phyloP scores from a whole-genome alignment of 2,888 invertebrate species.

The Maniola hyperantus region DNA sequence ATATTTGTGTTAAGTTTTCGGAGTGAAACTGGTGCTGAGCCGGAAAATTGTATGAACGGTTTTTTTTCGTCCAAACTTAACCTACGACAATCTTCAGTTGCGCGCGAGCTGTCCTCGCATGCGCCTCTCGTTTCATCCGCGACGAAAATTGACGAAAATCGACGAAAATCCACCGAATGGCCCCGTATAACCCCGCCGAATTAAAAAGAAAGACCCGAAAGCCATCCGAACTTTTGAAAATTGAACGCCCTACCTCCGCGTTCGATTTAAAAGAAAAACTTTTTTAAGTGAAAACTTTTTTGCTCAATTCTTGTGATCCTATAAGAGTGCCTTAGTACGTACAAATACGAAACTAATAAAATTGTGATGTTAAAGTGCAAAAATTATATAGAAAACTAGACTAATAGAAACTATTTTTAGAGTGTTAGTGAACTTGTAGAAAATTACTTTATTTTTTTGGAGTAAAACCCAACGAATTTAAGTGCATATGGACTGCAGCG shows the following conservation, averaged over 20 bases:
- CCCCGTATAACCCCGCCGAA: slow-evolving; percentile 58
- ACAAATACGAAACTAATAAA: slow-evolving; percentile 55
- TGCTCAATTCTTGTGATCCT: slow-evolving; percentile 78
- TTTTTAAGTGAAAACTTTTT: slow-evolving; percentile 69
- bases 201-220: slow-evolving; percentile 57
- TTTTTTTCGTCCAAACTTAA: slow-evolving; percentile 75
- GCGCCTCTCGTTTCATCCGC: slow-evolving; percentile 60
- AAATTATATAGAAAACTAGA: slow-evolving; percentile 49
- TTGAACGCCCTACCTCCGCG: slow-evolving; percentile 60
- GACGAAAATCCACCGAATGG: slow-evolving; percentile 66
- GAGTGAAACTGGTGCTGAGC: slow-evolving; percentile 60
- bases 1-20: slow-evolving; percentile 50
- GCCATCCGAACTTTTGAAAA: slow-evolving; percentile 55
- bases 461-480: slow-evolving; percentile 26
- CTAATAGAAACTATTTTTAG: slow-evolving; percentile 51
- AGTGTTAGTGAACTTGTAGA: slow-evolving; percentile 59
- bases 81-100: slow-evolving; percentile 80
- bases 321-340: slow-evolving; percentile 64
- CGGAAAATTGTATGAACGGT: slow-evolving; percentile 77
- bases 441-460: slow-evolving; percentile 42
- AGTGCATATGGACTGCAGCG: slow-evolving; percentile 69
- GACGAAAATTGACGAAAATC: slow-evolving; percentile 63
- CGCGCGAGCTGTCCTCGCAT: slow-evolving; percentile 75
- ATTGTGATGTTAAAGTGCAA: slow-evolving; percentile 79
- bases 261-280: slow-evolving; percentile 70